Evolutionary conservation across 30 jellyfish, hydroid and myxozoan genomes (phyloP), one percentile per base, ranked within the genome.

Genomic region (Aurelia aurita complex sp. Pacific): DNA sequence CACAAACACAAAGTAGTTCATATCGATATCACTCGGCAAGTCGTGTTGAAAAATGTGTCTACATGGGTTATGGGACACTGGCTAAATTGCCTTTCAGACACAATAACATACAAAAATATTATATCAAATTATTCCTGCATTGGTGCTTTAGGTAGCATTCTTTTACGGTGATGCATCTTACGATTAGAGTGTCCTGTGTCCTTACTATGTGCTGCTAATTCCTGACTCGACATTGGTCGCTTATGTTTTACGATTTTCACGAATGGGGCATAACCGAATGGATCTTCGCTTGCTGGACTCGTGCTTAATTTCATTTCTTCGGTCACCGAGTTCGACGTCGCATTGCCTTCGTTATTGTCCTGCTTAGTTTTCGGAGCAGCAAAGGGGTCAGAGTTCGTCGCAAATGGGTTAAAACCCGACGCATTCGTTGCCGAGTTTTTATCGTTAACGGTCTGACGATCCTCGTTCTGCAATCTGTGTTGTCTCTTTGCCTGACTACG

Each of bases 261-360:
- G 67, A 91, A 91, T 3, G 97, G 97, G 3, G 97, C 97, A 64
- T 90, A 64, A 2, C 97, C 96, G 59, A 91, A 91, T 32, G 97
- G 97, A 59, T 91, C 97, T n/a, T 90, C 95, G 36, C 75, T 60
- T 1, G 87, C 18, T 23, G 85, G 80, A 35, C 81, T 55, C 23
- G 69, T 71, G 64, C 87, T 75, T 67, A 67, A 63, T 51, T 66
- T 38, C 34, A 46, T 55, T 61, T 64, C 87, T 8, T 80, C 54
- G n/a, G 40, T 67, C 36, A 46, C 73, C 62, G 64, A 35, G 19
- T 62, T 76, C 10, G 13, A 64, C 51, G 51, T 73, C 16, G 69
- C 34, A 42, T 12, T 52, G n/a, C 69, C 69, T 17, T n/a, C 75
- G 29, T 53, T 67, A 29, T n/a, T 17, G 3, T 80, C 69, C 69